Evolutionary conservation across 2,113 vertebrate genomes (phyloP).

Genomic region (Neogale vison): DNA sequence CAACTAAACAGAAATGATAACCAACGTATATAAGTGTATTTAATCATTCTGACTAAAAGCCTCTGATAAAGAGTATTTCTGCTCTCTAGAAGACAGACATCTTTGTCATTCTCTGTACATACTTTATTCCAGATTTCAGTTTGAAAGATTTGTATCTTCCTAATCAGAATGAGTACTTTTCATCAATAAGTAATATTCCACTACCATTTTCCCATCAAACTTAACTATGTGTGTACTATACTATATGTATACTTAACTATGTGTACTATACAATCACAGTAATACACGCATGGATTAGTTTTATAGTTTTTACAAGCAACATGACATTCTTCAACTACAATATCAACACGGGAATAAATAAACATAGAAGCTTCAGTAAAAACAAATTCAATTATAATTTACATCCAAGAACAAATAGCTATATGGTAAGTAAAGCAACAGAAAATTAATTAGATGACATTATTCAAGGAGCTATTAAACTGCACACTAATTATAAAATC

Average conservation of each 20-base stretch:
- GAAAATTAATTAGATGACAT: constrained; percentile 27
- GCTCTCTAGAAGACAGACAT: neutral
- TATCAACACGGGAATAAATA: neutral
- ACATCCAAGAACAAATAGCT: neutral
- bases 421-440: neutral
- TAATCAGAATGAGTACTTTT: constrained; percentile 42
- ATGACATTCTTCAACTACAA: constrained; percentile 2
- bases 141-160: neutral
- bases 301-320: constrained; percentile 5
- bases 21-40: neutral
- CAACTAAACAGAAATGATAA: neutral
- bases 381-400: constrained; percentile 24
- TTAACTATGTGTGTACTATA: neutral
- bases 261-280: neutral
- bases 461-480: neutral
- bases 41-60: constrained; percentile 14
- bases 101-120: neutral
- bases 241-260: too few relatives aligned
- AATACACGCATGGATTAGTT: neutral
- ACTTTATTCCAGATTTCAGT: neutral
- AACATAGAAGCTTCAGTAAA: neutral
- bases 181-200: neutral
- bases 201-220: neutral
- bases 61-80: neutral
- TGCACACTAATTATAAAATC: neutral